Evolutionary conservation across 2,797 vertebrate species (phyloP), one percentile per base, ranked within the genome.

Genomic region (Microhierax caerulescens): DNA sequence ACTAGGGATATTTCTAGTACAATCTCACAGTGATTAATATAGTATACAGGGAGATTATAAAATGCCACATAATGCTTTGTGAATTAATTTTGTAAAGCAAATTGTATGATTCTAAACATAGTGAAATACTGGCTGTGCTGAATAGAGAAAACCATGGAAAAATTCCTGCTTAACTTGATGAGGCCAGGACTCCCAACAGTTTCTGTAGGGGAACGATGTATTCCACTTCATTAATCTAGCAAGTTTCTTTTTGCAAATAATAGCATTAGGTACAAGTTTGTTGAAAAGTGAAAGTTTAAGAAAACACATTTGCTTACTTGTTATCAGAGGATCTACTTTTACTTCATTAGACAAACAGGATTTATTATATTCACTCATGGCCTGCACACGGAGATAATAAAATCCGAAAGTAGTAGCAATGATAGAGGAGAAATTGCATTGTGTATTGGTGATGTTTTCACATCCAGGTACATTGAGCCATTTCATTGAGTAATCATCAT

Each of bases 311-410:
- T 67, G 53, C 97, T 98, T 93, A 98, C 98, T 92, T 74, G 57
- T 83, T 36, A 7, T 5, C 21, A 89, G 80, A 43, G 92, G 85
- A 30, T 97, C 37, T n/a, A 98, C 39, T 60, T 10, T 14, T 56
- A 94, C 43, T 50, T 97, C 98, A 24, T 85, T 15, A 70, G 97
- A 98, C 54, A 98, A 87, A 23, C 95, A 94, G 12, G 98, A 97
- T 22, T 39, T 91, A 76, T 47, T 87, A 65, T 88, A 67, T 14
- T 72, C 95, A 23, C 13, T 8, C n/a, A 93, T 47, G 28, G 98
- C 96, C 56, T 80, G 95, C 41, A 98, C 97, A 0, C 97, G 93
- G 2, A 98, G 30, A 4, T 89, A 94, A 69, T 95, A 96, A 41
- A 51, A 57, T 5, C 81, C 95, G 1, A 3, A 43, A 72, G 1